Conservation (phyloP, 2,113 vertebrate species). For the Sapayoa aenigma region DNA sequence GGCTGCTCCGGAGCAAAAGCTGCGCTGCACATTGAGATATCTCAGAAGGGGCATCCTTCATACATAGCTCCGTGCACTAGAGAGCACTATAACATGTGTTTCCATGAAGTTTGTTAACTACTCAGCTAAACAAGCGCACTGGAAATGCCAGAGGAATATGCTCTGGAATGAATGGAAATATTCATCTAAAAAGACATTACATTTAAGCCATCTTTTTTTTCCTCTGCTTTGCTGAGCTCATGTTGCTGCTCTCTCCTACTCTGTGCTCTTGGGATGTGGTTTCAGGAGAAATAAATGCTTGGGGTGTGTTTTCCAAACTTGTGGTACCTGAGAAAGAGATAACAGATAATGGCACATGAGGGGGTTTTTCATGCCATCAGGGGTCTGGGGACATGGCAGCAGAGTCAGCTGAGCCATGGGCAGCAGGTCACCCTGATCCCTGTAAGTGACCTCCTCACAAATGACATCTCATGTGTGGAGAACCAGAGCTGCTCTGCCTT, state of each 20-base stretch:
- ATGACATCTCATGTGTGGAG: accelerated
- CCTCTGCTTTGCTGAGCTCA: neutral
- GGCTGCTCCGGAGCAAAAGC: slow-evolving; percentile 4
- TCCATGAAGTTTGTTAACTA: slow-evolving; percentile 3
- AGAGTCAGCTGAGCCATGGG: neutral
- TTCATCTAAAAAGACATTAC: neutral
- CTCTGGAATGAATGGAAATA: slow-evolving; percentile 26
- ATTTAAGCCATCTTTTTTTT: neutral
- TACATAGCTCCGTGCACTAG: slow-evolving; percentile 37
- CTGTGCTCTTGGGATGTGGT: neutral
- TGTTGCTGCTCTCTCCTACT: neutral
- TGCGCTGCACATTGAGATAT: neutral
- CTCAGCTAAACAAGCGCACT: neutral
- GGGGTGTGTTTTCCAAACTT: neutral
- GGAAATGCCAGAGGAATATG: slow-evolving; percentile 31
- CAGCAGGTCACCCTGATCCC: neutral
- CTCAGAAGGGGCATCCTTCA: slow-evolving; percentile 19
- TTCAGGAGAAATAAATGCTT: neutral
- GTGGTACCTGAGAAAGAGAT: neutral
- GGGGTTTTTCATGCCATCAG: neutral
- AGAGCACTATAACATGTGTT: neutral
- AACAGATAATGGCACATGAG: accelerated
- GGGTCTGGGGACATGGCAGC: accelerated
- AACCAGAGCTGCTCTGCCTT: neutral
- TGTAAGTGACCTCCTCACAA: neutral